Conservation (phyloP, 1,140 invertebrate genomes). For the Neotoxoptera formosana region DNA sequence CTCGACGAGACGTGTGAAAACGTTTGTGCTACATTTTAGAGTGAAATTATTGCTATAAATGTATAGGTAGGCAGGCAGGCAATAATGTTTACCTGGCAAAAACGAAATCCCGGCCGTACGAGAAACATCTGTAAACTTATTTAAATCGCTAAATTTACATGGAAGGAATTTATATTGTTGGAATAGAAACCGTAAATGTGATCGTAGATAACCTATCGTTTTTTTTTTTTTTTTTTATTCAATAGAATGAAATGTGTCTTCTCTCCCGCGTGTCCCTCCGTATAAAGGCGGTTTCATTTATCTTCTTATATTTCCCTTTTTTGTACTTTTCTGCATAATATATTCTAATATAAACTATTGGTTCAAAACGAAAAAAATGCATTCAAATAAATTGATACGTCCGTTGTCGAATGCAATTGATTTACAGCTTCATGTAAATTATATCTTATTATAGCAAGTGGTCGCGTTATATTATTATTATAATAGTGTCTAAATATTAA, state of each 20-base stretch:
- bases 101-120: neutral
- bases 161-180: constrained; percentile 21
- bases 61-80: neutral
- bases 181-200: neutral
- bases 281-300: constrained; percentile 16
- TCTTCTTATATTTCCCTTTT: constrained; percentile 17
- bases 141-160: neutral
- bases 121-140: neutral
- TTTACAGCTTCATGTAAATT: constrained; percentile 19
- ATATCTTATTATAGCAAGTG: neutral
- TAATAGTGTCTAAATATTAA: constrained; percentile 15
- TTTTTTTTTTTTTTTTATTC: too few relatives aligned
- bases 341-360: constrained; percentile 14
- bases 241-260: constrained; percentile 17
- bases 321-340: neutral
- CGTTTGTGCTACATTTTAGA: neutral
- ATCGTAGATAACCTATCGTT: constrained; percentile 13
- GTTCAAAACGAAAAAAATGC: neutral
- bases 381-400: constrained; percentile 19
- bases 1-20: neutral
- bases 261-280: neutral
- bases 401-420: constrained; percentile 7
- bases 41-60: neutral
- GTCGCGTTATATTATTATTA: too few relatives aligned
- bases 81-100: neutral